A percentile compares a stretch with the other conserved stretches of the same genome.
These are phyloP conservation scores for Caranx melampygus DNA, from an alignment of 2,113 vertebrate genomes.

Conservation along the genomic window DNA sequence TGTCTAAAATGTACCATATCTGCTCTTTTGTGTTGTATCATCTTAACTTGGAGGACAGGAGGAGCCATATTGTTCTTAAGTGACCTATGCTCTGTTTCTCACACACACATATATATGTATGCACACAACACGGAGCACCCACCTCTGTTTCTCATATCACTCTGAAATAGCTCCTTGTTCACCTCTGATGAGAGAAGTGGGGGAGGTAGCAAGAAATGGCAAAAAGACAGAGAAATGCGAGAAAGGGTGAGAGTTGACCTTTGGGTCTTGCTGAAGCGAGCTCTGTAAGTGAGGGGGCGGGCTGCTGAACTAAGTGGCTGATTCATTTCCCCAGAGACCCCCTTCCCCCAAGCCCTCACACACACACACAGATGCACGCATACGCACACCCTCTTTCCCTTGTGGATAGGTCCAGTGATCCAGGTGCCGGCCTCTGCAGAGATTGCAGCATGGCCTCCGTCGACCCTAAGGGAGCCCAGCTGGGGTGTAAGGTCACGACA, in stretches of 20 bases:
- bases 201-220: constrained; percentile 50
- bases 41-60: constrained; percentile 12
- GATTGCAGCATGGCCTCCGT: constrained; percentile 61
- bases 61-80: background rate
- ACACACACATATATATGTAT: constrained; percentile 2
- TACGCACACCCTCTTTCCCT: constrained; percentile 31
- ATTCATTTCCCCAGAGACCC: constrained; percentile 75
- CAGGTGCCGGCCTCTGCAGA: constrained; percentile 74
- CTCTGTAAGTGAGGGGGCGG: constrained; percentile 80
- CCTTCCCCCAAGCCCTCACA: constrained; percentile 38
- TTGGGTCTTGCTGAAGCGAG: constrained; percentile 70
- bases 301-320: constrained; percentile 77
- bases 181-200: constrained; percentile 61
- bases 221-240: constrained; percentile 65
- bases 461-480: constrained; percentile 68
- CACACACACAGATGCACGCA: constrained; percentile 40
- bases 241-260: constrained; percentile 81
- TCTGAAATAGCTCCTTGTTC: constrained; percentile 72
- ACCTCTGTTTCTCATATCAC: constrained; percentile 50
- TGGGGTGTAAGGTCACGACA: constrained; percentile 67
- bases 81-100: background rate
- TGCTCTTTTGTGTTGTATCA: constrained; percentile 2
- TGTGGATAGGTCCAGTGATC: constrained; percentile 59
- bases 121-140: constrained; percentile 20
- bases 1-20: background rate